Base-by-base conservation (phyloP, 2,113 vertebrate genomes). In the Mesoclemmys tuberculata region DNA sequence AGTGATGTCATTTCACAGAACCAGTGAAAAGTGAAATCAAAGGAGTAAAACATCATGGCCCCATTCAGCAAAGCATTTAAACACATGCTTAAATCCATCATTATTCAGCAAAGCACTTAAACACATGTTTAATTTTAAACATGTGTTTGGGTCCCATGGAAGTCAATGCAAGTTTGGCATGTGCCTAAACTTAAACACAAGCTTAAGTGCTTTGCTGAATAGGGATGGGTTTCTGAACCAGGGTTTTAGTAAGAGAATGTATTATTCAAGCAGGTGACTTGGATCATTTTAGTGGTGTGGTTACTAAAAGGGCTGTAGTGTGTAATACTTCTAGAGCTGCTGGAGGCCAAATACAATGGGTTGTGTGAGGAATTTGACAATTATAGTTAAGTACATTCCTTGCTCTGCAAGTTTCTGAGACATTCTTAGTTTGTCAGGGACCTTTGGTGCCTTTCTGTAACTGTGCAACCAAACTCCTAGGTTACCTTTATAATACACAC, bases 1-100 rank as follows among this genome's bases (percentile, higher is more conserved):
- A 44, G 18, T 96, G 54, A 83, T 87, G 82, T 90, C 91, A 92
- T 93, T 91, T 92, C 35, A 11, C 16, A 21, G 55, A 82, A 8
- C 3, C 1, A 29, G 77, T 86, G 41, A 68, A 89, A 82, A 82
- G 48, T 92, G 38, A 74, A 74, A 22, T 77, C 41, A 93, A 94
- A 89, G 6, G 14, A 2, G 16, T 78, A 82, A 74, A 89, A 84
- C 0, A 0, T 56, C 14, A n/a, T 46, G 13, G 22, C 7, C 4
- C 85, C 44, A 35, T 83, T 90, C 29, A 93, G 5, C 2, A 51
- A 88, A 85, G 8, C 35, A 58, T 35, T 88, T 24, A 89, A 87
- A 56, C 31, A 78, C 22, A 38, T 85, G 2, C 38, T 41, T 35
- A 55, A 0, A 49, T 38, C 44, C 82, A 77, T 56, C 2, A 0